Base-by-base conservation (phyloP, 2,113 vertebrate genomes). In the Acrocephalus arundinaceus region DNA sequence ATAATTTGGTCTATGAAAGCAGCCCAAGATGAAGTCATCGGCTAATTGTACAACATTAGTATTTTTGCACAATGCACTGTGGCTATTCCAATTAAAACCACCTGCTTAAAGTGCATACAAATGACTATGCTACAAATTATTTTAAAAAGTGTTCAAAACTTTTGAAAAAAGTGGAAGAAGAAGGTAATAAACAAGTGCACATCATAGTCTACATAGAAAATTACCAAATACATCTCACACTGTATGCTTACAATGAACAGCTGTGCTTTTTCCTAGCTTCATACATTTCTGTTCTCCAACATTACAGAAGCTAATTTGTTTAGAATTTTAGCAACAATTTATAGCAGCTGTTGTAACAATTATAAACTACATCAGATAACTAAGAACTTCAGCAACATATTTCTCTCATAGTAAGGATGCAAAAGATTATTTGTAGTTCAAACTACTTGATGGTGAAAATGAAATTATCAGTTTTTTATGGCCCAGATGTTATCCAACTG, bases 321-420 rank as follows among this genome's bases (percentile, higher is more conserved):
- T 84, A 95, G 20, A 68, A 93, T 65, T 94, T 61, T 61, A 90
- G n/a, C 31, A 93, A 81, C 75, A 78, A 94, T 87, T 94, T 90
- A 70, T 51, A 94, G 58, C 73, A 95, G 86, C 70, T 95, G 73
- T 66, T 85, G 70, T 48, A 81, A 66, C 77, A 55, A 66, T 68
- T 71, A 51, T 78, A 73, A 86, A 77, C 41, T 77, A 30, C 28
- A 81, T 48, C 28, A 68, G 24, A 77, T 49, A 91, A 78, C n/a
- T 21, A 31, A 52, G 71, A 92, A 39, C 48, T 67, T 76, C 54
- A 37, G 35, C 45, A 72, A 57, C 12, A 25, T 57, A 65, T 25
- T 87, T 89, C 13, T 30, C 5, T 58, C 85, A 71, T 66, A 49
- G 43, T 71, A 81, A 88, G 63, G 39, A 90, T 43, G 68, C 20